Evolutionary conservation across 2,797 vertebrate genomes (phyloP).

Genomic region (Lepilemur ruficaudatus): DNA sequence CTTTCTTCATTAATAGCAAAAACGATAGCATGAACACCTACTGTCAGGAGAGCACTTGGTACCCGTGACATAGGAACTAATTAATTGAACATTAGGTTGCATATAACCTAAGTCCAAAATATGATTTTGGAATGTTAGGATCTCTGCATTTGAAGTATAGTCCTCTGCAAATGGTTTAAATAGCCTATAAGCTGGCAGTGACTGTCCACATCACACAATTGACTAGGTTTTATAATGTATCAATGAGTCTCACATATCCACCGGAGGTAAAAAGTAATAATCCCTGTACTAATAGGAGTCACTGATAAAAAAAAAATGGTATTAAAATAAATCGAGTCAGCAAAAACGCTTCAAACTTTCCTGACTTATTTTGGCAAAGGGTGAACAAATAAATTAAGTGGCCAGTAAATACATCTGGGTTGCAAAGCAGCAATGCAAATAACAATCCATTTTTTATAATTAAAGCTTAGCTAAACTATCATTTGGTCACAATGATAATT

Average conservation of each 20-base stretch:
- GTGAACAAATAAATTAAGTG: constrained; percentile 78
- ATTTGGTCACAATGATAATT: constrained; percentile 72
- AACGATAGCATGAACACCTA: constrained; percentile 10
- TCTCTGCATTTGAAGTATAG: constrained; percentile 82
- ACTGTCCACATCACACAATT: constrained; percentile 76
- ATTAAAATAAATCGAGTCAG: constrained; percentile 77
- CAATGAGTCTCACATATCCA: constrained; percentile 76
- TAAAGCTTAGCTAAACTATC: constrained; percentile 79
- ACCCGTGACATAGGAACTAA: constrained; percentile 68
- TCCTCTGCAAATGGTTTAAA: constrained; percentile 80
- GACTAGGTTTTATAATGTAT: constrained; percentile 81
- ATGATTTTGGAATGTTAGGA: constrained; percentile 78
- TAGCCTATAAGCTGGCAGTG: constrained; percentile 72
- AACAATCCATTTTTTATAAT: constrained; percentile 83
- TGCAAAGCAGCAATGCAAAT: constrained; percentile 79
- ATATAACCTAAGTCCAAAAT: constrained; percentile 78
- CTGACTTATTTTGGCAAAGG: constrained; percentile 58
- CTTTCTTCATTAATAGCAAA: constrained; percentile 27
- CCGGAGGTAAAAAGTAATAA: constrained; percentile 79
- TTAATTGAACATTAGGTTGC: constrained; percentile 79
- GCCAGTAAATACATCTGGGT: constrained; percentile 76
- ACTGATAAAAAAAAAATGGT: constrained; percentile 72
- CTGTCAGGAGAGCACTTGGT: not conserved
- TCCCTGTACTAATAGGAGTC: constrained; percentile 75
- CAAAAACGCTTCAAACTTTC: constrained; percentile 73